Evolutionary conservation across 2,797 vertebrate species (phyloP).

Genomic region (Darevskia mixta): DNA sequence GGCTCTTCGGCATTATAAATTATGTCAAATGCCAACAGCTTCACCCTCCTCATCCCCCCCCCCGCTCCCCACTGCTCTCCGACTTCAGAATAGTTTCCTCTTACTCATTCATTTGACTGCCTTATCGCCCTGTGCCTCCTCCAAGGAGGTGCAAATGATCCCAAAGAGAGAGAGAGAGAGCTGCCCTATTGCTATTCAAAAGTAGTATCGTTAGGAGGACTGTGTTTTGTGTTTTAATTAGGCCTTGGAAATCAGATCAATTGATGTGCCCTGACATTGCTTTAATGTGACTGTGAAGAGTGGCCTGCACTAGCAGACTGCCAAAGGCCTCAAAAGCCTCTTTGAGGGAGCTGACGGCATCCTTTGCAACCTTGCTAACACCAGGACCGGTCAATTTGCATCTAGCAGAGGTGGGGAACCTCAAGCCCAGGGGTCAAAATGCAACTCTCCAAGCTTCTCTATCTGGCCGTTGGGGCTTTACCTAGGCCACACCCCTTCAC

Average conservation of each 20-base stretch:
- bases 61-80: neutral
- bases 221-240: conserved; percentile 57
- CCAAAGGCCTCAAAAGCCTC: neutral
- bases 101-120: conserved; percentile 51
- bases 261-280: conserved; percentile 37
- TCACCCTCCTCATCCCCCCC: too few species aligned
- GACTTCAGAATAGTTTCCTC: conserved; percentile 50
- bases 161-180: conserved; percentile 27
- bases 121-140: conserved; percentile 24
- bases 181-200: neutral
- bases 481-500: too few species aligned
- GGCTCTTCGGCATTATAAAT: conserved; percentile 84
- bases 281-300: conserved; percentile 51
- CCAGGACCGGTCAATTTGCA: neutral
- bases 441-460: too few species aligned
- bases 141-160: conserved; percentile 22
- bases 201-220: too few species aligned
- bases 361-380: neutral
- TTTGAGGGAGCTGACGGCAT: neutral
- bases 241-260: conserved; percentile 58
- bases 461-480: too few species aligned
- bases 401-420: too few species aligned
- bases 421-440: too few species aligned
- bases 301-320: too few species aligned
- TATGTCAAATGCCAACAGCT: conserved; percentile 73